phyloP scores from a whole-genome alignment of 2,888 invertebrate species.

The Portevinia maculata region DNA sequence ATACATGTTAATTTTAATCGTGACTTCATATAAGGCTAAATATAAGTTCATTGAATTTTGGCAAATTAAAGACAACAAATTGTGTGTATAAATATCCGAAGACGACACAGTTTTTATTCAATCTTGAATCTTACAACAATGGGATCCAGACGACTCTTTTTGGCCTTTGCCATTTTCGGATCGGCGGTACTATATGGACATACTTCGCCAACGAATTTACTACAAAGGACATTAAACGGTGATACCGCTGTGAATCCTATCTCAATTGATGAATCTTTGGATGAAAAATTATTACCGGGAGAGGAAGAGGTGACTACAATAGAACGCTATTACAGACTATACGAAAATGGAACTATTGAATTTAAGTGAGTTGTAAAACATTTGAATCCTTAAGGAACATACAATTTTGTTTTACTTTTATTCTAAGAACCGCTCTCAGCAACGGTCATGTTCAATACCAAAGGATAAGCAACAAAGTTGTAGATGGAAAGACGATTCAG shows the following conservation, averaged over 20 bases:
- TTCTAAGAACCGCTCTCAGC: constrained; percentile 62
- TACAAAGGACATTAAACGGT: constrained; percentile 30
- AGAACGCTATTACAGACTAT: constrained; percentile 51
- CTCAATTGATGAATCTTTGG: neutral
- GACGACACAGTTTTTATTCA: constrained; percentile 58
- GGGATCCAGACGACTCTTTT: constrained; percentile 18
- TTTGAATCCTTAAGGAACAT: too few relatives aligned
- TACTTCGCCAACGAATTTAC: constrained; percentile 49
- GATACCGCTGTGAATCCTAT: constrained; percentile 31
- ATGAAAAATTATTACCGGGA: neutral
- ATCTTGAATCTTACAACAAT: constrained; percentile 47
- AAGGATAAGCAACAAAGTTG: constrained; percentile 55
- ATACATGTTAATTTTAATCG: constrained; percentile 17
- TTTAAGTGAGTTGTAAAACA: constrained; percentile 51
- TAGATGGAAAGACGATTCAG: constrained; percentile 45
- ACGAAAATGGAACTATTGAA: constrained; percentile 58
- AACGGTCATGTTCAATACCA: constrained; percentile 67
- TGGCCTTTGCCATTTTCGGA: constrained; percentile 29
- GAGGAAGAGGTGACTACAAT: neutral
- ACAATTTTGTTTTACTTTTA: too few relatives aligned
- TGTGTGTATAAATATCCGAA: constrained; percentile 62
- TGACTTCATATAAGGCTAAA: constrained; percentile 35
- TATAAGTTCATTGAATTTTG: constrained; percentile 35
- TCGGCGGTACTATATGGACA: constrained; percentile 10
- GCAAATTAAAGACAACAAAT: constrained; percentile 29